A percentile compares a stretch with the other conserved stretches of the same genome.
Conservation (phyloP, 2,797 vertebrate species). For the Pelochelys cantorii region DNA sequence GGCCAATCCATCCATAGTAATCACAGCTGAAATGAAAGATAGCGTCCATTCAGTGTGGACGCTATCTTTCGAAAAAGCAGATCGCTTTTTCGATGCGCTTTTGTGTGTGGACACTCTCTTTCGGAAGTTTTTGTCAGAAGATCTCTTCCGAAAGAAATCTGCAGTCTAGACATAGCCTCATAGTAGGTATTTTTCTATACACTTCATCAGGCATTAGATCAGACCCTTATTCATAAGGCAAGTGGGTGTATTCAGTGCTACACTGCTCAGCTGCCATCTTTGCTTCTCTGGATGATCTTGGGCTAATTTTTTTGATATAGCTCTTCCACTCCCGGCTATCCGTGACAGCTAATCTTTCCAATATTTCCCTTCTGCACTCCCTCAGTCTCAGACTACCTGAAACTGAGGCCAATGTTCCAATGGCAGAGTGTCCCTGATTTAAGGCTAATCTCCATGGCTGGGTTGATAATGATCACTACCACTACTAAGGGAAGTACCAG, state of each 20-base stretch:
- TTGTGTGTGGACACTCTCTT: too few relatives aligned
- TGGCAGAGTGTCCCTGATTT: not conserved
- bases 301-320: not conserved
- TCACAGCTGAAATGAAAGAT: too few relatives aligned
- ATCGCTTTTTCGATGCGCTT: too few relatives aligned
- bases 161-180: too few relatives aligned
- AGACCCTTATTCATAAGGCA: not conserved
- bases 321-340: not conserved
- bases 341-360: not conserved
- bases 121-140: too few relatives aligned
- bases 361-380: not conserved
- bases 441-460: not conserved
- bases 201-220: not conserved
- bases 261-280: fast-evolving
- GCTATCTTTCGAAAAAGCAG: too few relatives aligned
- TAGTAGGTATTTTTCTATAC: not conserved
- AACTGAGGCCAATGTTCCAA: not conserved
- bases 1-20: too few relatives aligned
- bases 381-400: not conserved
- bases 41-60: too few relatives aligned
- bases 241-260: not conserved
- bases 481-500: not conserved
- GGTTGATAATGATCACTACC: not conserved
- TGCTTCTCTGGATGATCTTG: not conserved
- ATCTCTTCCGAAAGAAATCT: too few relatives aligned